These are phyloP conservation scores for Nyctalus aviator DNA, from an alignment of 2,797 vertebrate genomes.

Conservation along the genomic window DNA sequence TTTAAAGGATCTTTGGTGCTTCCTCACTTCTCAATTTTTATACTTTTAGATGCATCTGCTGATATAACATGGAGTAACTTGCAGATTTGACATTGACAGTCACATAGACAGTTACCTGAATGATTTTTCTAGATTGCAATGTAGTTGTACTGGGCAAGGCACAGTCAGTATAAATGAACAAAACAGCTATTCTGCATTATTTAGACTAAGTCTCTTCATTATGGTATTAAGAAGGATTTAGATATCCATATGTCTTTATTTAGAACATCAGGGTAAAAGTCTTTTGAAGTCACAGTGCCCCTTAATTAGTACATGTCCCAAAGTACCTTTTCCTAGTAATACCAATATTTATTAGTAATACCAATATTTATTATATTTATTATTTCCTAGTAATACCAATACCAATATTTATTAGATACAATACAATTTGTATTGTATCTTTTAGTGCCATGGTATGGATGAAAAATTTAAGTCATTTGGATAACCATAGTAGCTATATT, in stretches of 20 bases:
- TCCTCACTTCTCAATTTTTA: neutral
- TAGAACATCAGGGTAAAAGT: neutral
- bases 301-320: neutral
- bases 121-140: constrained; percentile 9
- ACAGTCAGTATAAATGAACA: neutral
- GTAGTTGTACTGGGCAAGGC: neutral
- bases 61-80: neutral
- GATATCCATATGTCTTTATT: neutral
- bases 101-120: neutral
- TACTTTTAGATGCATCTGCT: constrained; percentile 6
- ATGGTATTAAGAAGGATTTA: constrained; percentile 2
- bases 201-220: neutral
- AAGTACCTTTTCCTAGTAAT: constrained; percentile 2
- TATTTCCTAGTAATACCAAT: neutral
- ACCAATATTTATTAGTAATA: constrained; percentile 30
- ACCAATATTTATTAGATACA: neutral
- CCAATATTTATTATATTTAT: constrained; percentile 4
- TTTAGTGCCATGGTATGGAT: neutral
- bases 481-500: neutral
- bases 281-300: neutral
- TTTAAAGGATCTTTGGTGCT: neutral
- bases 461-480: constrained; percentile 21
- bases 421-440: constrained; percentile 24
- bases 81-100: neutral
- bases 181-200: neutral